phyloP scores from a whole-genome alignment of 2,888 invertebrate genomes.

The Endotricha flammealis region DNA sequence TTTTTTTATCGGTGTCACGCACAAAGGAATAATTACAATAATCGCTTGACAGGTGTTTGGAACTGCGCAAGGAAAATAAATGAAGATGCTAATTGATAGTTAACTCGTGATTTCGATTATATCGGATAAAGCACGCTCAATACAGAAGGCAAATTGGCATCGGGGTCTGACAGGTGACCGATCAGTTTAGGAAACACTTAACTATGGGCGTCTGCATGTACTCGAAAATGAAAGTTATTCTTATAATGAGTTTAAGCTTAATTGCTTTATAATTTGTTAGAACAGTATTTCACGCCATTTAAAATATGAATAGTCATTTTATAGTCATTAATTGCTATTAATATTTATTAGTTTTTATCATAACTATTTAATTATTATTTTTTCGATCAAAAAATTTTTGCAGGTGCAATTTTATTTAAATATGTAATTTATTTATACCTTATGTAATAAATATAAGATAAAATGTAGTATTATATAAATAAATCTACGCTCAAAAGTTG shows the following conservation, averaged over 20 bases:
- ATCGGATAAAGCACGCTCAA: slow-evolving; percentile 24
- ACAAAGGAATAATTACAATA: slow-evolving; percentile 29
- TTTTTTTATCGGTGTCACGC: slow-evolving; percentile 21
- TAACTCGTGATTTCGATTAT: slow-evolving; percentile 31
- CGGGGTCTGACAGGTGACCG: slow-evolving; percentile 32
- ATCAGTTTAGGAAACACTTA: slow-evolving; percentile 9
- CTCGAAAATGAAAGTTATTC: slow-evolving; percentile 17
- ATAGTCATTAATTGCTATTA: too few relatives aligned
- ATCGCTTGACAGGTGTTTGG: slow-evolving; percentile 30
- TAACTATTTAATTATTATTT: too few relatives aligned
- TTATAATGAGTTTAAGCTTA: too few relatives aligned
- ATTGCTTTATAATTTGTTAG: too few relatives aligned
- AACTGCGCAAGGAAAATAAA: slow-evolving; percentile 28
- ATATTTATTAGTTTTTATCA: too few relatives aligned
- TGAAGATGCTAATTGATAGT: slow-evolving; percentile 40
- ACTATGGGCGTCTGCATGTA: slow-evolving; percentile 10
- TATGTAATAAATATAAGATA: slow-evolving; percentile 5
- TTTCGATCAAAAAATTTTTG: too few relatives aligned
- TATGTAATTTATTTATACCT: too few relatives aligned
- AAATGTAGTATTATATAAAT: too few relatives aligned
- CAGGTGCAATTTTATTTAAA: too few relatives aligned
- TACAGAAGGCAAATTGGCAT: slow-evolving; percentile 37
- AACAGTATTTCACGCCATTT: too few relatives aligned
- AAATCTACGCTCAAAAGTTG: too few relatives aligned
- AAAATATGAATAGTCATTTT: too few relatives aligned